A percentile compares a stretch with the other conserved stretches of the same genome.
Conservation (phyloP, 2,888 invertebrate genomes). For the Drosophila niveifrons region DNA sequence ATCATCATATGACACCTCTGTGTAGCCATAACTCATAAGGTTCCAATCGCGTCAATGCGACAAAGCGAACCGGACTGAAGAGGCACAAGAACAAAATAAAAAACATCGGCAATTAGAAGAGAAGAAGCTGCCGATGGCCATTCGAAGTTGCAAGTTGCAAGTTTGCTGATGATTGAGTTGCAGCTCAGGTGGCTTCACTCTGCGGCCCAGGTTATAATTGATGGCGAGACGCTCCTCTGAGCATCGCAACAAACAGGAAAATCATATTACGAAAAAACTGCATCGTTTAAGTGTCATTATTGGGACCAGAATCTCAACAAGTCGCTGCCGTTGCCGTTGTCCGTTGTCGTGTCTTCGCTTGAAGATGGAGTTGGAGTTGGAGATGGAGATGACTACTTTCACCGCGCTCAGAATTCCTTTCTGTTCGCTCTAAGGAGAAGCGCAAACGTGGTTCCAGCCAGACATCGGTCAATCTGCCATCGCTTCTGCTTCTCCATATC, state of each 20-base stretch:
- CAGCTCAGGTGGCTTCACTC: constrained; percentile 62
- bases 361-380: constrained; percentile 36
- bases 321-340: constrained; percentile 58
- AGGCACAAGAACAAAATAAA: constrained; percentile 39
- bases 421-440: constrained; percentile 42
- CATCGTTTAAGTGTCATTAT: constrained; percentile 80
- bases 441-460: constrained; percentile 41
- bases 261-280: constrained; percentile 79
- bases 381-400: constrained; percentile 74
- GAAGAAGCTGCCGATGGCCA: constrained; percentile 68
- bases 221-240: constrained; percentile 63
- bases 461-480: constrained; percentile 70
- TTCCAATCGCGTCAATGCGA: constrained; percentile 22
- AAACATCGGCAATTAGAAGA: constrained; percentile 73
- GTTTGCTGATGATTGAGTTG: constrained; percentile 71
- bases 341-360: constrained; percentile 47
- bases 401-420: constrained; percentile 73
- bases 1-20: constrained; percentile 51
- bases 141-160: constrained; percentile 39
- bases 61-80: constrained; percentile 30
- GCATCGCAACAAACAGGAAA: constrained; percentile 70
- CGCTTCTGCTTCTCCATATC: constrained; percentile 2
- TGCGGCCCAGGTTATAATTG: constrained; percentile 62
- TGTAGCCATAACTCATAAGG: constrained; percentile 60
- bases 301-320: constrained; percentile 79